phyloP scores from a whole-genome alignment of 2,888 invertebrate species.

The Melanotus villosus region DNA sequence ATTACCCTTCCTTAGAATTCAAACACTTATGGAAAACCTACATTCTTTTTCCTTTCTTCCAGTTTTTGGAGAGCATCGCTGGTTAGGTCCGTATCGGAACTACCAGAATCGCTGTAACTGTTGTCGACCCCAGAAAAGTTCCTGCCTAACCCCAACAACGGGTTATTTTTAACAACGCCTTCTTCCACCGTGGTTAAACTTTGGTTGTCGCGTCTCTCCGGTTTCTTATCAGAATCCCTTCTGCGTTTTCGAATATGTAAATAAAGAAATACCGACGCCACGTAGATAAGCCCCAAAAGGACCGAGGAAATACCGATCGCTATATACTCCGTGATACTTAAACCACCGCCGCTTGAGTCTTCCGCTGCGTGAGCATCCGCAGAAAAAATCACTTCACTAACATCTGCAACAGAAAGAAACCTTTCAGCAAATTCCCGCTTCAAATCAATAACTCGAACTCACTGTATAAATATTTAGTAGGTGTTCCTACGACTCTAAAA shows the following conservation, averaged over 20 bases:
- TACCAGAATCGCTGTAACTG: constrained; percentile 72
- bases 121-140: constrained; percentile 75
- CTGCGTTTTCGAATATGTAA: constrained; percentile 81
- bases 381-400: constrained; percentile 85
- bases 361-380: constrained; percentile 74
- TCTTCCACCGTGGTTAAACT: constrained; percentile 71
- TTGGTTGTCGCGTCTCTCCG: constrained; percentile 58
- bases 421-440: no score
- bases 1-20: no score
- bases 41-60: constrained; percentile 64
- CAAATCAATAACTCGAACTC: no score
- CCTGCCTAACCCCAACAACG: constrained; percentile 74
- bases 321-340: constrained; percentile 83
- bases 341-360: constrained; percentile 72
- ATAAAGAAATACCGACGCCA: constrained; percentile 88
- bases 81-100: constrained; percentile 77
- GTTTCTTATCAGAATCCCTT: constrained; percentile 58
- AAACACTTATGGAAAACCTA: constrained; percentile 53
- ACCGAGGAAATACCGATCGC: constrained; percentile 88
- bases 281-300: constrained; percentile 88
- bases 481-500: constrained; percentile 88
- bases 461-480: constrained; percentile 77
- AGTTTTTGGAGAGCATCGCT: constrained; percentile 67
- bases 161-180: constrained; percentile 85
- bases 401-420: constrained; percentile 72